Evolutionary conservation across 2,888 invertebrate genomes (phyloP), one percentile per base, ranked within the genome.

Genomic region (Steinernema hermaphroditum): DNA sequence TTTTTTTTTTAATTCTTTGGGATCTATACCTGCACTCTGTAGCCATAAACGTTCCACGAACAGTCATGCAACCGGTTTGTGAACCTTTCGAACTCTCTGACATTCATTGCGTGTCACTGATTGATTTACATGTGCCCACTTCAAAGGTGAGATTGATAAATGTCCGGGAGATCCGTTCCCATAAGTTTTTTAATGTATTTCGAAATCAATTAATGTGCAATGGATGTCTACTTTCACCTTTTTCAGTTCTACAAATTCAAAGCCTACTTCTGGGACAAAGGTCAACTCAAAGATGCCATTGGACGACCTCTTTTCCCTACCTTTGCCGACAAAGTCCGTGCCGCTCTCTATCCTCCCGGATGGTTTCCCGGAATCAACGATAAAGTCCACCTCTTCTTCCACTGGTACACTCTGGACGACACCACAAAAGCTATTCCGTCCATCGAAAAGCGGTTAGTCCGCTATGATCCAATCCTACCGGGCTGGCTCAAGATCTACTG

Each of bases 281-380:
- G 91, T 85, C 88, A 89, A 62, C 86, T 88, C 0, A 90, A 81
- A 68, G 77, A 83, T 70, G 69, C 19, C 16, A 80, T 83, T 57
- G 83, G 83, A 12, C 76, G 82, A 50, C 76, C 78, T 1, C 50
- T 82, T 8, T 85, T 85, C 68, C 78, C 79, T 1, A 77, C 79
- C n/a, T 19, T 77, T 16, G 14, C 74, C 9, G 78, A 85, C 50
- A 85, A 85, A 73, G 80, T 93, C 24, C 90, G 90, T 8, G 92
- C 92, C 0, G 85, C 93, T 0, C 90, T 93, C 86, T 93, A 92
- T 88, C 94, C 94, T 0, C 94, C 94, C 0, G 94, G 94, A 81
- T 94, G 94, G 94, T 89, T 90, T 78, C 93, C 93, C 0, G 94
- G 93, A 0, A 12, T 37, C 37, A 37, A 37, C 37, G 77, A 81